Percentiles rank a stretch among this genome's conserved stretches.
These are phyloP conservation scores for Amphipoea lucens DNA, from an alignment of 2,888 invertebrate species.

Conservation along the genomic window DNA sequence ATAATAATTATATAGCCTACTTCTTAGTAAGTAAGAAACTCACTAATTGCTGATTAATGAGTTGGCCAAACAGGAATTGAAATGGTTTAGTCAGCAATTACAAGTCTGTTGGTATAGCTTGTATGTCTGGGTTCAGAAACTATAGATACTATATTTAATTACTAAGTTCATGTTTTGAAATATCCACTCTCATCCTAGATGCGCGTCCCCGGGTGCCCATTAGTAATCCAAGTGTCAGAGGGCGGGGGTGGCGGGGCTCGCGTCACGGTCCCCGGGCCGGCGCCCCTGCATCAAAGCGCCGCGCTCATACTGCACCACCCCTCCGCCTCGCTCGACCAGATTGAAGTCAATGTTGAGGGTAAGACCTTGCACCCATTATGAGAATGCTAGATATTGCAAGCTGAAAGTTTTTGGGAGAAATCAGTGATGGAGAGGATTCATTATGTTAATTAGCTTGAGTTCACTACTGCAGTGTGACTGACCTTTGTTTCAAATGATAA, in stretches of 20 bases:
- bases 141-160: neutral
- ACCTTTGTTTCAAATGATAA: neutral
- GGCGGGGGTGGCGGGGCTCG: slow-evolving; percentile 92
- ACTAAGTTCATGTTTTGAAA: neutral
- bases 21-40: neutral
- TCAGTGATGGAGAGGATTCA: neutral
- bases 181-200: slow-evolving; percentile 75
- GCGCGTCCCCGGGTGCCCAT: slow-evolving; percentile 96
- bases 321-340: slow-evolving; percentile 97
- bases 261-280: slow-evolving; percentile 93
- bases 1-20: neutral
- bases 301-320: slow-evolving; percentile 94
- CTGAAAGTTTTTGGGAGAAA: neutral
- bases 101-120: neutral
- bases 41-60: neutral
- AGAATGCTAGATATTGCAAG: neutral
- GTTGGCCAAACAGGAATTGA: neutral
- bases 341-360: slow-evolving; percentile 99
- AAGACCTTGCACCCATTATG: slow-evolving; percentile 73
- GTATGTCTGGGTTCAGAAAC: neutral
- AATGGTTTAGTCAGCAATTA: neutral
- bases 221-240: slow-evolving; percentile 94
- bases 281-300: slow-evolving; percentile 93
- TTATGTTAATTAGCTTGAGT: too few relatives aligned
- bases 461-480: neutral